Percentiles rank a stretch among this genome's conserved stretches.
Conservation (phyloP, 2,113 vertebrate species). For the Plotosus lineatus region DNA sequence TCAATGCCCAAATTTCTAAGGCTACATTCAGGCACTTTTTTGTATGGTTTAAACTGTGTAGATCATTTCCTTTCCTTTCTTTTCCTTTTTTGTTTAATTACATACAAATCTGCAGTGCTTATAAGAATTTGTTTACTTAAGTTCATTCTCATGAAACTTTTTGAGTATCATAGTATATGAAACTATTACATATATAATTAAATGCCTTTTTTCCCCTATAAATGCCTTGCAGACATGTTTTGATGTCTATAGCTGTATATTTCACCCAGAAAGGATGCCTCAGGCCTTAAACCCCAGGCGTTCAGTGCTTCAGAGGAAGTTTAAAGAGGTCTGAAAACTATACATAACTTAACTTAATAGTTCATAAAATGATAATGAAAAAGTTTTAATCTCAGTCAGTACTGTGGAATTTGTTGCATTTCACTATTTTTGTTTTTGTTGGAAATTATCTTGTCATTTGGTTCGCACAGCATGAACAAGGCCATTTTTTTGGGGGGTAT, state of each 20-base stretch:
- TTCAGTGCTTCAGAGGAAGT: background rate
- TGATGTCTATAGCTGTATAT: background rate
- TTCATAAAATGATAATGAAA: background rate
- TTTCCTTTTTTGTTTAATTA: background rate
- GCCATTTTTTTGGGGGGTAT: no score
- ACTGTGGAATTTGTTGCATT: background rate
- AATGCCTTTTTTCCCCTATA: background rate
- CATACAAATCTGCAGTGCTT: background rate
- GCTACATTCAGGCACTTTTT: background rate
- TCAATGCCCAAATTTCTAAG: background rate
- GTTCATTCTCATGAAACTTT: background rate
- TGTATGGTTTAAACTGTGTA: background rate
- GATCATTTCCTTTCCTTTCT: background rate
- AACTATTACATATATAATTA: background rate
- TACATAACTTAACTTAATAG: background rate
- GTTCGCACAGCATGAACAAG: background rate
- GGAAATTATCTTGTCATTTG: background rate
- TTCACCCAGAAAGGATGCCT: background rate
- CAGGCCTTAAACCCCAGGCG: background rate
- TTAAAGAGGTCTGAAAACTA: background rate
- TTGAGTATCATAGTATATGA: background rate
- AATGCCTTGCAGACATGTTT: background rate
- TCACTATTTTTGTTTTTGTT: background rate
- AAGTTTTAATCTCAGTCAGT: background rate
- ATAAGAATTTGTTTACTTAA: background rate